Base-by-base conservation (phyloP, 2,888 invertebrate species). In the Ommatoiulus sabulosus region DNA sequence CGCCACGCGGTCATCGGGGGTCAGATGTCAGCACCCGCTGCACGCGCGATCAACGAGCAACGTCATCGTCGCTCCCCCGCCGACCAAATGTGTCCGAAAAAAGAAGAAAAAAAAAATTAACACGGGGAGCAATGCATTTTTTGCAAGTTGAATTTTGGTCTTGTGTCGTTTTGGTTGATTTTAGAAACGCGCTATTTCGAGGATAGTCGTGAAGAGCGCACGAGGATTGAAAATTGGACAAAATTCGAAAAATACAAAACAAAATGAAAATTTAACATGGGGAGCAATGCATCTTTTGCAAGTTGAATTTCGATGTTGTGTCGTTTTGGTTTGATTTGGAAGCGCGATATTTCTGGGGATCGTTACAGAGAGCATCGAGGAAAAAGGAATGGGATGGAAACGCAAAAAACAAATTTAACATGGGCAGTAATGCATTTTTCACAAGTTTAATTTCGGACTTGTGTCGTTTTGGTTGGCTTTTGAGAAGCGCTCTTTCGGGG, bases 1-100 rank as follows among this genome's bases (percentile, higher is more conserved):
- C 72, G 24, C 72, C 72, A 72, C 24, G 72, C 72, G 72, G 72
- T 72, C 72, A 72, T 8, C 24, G 6, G 72, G 72, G 72, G 72
- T 72, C 72, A 72, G 5, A 24, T 72, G 72, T 72, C 72, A 72
- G 72, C 72, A 72, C 72, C 72, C 72, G 72, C n/a, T 72, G 72
- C 72, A 72, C 72, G 72, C 72, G 72, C 72, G 24, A 24, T 24
- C 24, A 57, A 57, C 57, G 57, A 57, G 57, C 57, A 57, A 57
- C 57, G 57, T 57, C 57, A 57, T 57, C 57, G n/a, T n/a, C 57
- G n/a, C 3, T 35, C 57, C 57, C 57, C 17, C 57, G 48, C 12
- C 57, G 4, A 57, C n/a, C n/a, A 57, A 3, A 3, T n/a, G 57
- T 57, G 57, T 12, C 46, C 46, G 8, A 46, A 46, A 46, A 46